Conservation (phyloP, 2,113 vertebrate genomes). For the Oryzias melastigma region DNA sequence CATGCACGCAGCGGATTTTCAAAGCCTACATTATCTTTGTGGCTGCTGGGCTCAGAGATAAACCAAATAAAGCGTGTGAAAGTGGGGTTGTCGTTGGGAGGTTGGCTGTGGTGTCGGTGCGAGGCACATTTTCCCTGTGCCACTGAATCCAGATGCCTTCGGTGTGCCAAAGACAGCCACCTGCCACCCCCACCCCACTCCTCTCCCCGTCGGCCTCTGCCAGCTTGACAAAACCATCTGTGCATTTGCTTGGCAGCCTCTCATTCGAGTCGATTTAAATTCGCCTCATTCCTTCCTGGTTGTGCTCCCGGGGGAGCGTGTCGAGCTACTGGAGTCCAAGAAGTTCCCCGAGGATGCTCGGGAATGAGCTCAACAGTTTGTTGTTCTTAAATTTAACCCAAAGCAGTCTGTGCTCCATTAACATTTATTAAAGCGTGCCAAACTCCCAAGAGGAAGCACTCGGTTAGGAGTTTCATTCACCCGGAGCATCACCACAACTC, state of each 20-base stretch:
- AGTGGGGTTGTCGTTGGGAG: constrained; percentile 13
- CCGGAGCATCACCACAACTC: constrained; percentile 12
- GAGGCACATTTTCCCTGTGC: constrained; percentile 33
- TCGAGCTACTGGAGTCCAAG: constrained; percentile 50
- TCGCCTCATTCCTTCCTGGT: constrained; percentile 35
- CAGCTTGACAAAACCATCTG: constrained; percentile 67
- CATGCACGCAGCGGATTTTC: constrained; percentile 20
- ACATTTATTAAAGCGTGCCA: constrained; percentile 45
- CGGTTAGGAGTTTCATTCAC: constrained; percentile 27
- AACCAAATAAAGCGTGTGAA: constrained; percentile 38
- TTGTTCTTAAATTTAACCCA: constrained; percentile 47
- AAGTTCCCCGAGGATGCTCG: constrained; percentile 37
- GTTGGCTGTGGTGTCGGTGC: constrained; percentile 23
- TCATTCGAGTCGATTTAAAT: constrained; percentile 60
- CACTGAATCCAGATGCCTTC: constrained; percentile 58
- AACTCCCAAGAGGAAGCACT: constrained; percentile 24
- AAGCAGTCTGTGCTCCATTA: constrained; percentile 51
- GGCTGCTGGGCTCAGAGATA: constrained; percentile 60
- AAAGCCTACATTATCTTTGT: constrained; percentile 40
- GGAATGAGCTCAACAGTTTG: constrained; percentile 49
- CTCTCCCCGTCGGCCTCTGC: constrained; percentile 21
- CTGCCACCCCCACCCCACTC: constrained; percentile 14
- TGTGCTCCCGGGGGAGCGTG: constrained; percentile 37
- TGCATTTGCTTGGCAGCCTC: constrained; percentile 46
- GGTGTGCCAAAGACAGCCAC: constrained; percentile 40